Percentiles rank a stretch among this genome's conserved stretches.
phyloP scores from a whole-genome alignment of 2,888 invertebrate genomes.

The Rhogogaster chlorosoma region DNA sequence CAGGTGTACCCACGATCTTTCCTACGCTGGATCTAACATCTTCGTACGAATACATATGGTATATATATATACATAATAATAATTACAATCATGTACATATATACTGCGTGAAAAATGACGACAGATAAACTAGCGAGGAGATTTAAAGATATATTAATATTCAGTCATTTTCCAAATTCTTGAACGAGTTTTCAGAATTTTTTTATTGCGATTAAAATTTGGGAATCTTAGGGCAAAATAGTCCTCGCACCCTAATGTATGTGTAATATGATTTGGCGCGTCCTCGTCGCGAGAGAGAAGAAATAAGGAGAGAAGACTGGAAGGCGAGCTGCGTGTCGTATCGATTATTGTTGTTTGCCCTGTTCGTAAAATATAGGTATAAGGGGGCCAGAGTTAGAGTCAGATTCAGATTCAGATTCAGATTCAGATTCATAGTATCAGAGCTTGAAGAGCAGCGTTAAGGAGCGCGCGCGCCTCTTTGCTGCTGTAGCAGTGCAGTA shows the following conservation, averaged over 20 bases:
- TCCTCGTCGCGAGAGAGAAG: neutral
- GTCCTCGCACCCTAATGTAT: too few species aligned
- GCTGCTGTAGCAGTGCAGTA: neutral
- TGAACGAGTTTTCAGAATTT: too few species aligned
- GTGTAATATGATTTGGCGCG: neutral
- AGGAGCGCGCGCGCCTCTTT: neutral
- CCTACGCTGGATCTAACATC: neutral
- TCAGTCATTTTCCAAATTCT: too few species aligned
- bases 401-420: neutral
- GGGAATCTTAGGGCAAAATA: too few species aligned
- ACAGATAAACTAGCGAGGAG: too few species aligned
- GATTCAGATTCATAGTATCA: neutral
- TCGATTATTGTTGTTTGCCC: constrained; percentile 38
- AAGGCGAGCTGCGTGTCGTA: constrained; percentile 31
- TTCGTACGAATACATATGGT: neutral
- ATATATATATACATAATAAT: neutral
- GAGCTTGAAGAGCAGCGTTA: neutral
- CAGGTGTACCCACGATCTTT: neutral
- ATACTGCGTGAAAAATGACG: neutral
- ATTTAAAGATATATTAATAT: too few species aligned
- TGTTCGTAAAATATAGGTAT: constrained; percentile 35
- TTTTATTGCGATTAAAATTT: too few species aligned
- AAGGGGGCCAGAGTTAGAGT: neutral
- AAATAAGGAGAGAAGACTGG: neutral
- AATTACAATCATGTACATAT: neutral